phyloP scores from a whole-genome alignment of 2,888 invertebrate genomes.

The Bombylius discolor region DNA sequence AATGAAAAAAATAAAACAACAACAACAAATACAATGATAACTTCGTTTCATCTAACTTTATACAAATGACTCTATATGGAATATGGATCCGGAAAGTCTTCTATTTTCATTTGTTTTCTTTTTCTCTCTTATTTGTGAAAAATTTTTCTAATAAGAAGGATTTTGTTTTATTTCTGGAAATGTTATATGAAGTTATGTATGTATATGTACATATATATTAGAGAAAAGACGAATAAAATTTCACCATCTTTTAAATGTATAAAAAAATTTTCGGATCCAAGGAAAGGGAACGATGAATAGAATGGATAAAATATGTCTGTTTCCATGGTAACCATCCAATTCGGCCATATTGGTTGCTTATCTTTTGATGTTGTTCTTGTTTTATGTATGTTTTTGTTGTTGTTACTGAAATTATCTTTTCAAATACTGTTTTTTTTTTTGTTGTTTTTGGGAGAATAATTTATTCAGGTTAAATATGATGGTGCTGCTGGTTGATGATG shows the following conservation, averaged over 20 bases:
- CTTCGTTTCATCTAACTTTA: too few relatives aligned
- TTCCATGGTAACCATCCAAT: conserved; percentile 10
- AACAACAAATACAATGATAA: too few relatives aligned
- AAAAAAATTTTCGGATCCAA: neutral
- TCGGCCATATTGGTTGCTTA: conserved; percentile 11
- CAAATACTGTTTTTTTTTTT: conserved; percentile 1
- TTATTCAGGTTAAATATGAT: too few relatives aligned
- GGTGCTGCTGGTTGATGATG: too few relatives aligned
- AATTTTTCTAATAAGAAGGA: neutral
- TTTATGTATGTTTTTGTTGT: neutral
- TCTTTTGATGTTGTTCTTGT: neutral
- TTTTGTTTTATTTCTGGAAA: neutral
- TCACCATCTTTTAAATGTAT: neutral
- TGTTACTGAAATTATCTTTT: neutral
- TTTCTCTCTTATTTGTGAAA: neutral
- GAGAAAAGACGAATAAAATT: neutral
- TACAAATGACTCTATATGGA: too few relatives aligned
- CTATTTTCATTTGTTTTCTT: neutral
- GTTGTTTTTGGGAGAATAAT: neutral
- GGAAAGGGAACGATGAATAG: conserved; percentile 6
- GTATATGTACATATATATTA: neutral
- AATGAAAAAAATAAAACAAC: too few relatives aligned
- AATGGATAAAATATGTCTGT: conserved; percentile 11
- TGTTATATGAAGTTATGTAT: neutral
- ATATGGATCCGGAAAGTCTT: neutral